phyloP scores from a whole-genome alignment of 2,797 vertebrate species.

The Anomalospiza imberbis region DNA sequence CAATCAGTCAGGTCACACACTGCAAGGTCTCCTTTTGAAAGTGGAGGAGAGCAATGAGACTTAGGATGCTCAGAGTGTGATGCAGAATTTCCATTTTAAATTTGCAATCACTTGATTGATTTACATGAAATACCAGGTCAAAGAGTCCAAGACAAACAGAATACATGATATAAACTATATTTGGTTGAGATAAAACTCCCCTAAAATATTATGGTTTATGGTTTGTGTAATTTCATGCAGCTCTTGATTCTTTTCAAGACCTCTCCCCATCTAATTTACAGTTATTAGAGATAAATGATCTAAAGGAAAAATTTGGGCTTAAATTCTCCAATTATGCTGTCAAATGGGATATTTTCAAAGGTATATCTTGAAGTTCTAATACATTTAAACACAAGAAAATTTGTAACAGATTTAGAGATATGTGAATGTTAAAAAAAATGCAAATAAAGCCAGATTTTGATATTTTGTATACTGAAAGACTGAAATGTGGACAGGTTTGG shows the following conservation, averaged over 20 bases:
- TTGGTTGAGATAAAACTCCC: background rate
- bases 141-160: background rate
- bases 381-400: background rate
- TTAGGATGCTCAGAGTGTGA: background rate
- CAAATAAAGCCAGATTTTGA: background rate
- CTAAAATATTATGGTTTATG: background rate
- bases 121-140: background rate
- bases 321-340: background rate
- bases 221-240: background rate
- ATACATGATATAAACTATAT: background rate
- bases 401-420: background rate
- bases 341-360: background rate
- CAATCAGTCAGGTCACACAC: background rate
- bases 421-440: background rate
- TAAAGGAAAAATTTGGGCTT: background rate
- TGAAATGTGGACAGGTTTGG: rapidly evolving
- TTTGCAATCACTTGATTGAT: background rate
- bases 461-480: background rate
- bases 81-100: background rate
- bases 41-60: background rate
- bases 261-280: background rate
- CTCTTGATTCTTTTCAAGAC: background rate
- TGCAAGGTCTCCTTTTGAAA: background rate
- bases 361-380: background rate
- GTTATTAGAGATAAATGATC: background rate